These are phyloP conservation scores for Apteryx owenii DNA, from an alignment of 2,113 vertebrate species.

Conservation along the genomic window DNA sequence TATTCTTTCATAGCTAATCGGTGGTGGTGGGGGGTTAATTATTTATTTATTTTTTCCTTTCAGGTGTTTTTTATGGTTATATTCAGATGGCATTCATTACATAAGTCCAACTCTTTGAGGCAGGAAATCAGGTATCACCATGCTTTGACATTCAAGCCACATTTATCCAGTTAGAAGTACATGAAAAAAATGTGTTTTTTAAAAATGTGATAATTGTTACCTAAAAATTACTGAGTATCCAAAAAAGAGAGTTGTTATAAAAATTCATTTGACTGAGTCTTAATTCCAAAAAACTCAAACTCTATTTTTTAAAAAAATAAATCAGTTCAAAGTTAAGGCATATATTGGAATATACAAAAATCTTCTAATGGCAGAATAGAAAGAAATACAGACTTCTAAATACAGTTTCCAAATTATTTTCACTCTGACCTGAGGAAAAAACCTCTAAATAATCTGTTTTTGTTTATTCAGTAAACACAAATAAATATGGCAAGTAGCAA, in stretches of 20 bases:
- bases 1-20: background rate
- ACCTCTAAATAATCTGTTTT: background rate
- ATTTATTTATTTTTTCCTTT: background rate
- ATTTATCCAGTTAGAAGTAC: background rate
- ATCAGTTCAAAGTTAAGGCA: background rate
- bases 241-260: background rate
- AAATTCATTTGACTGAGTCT: background rate
- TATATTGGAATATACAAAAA: background rate
- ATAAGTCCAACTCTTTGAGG: background rate
- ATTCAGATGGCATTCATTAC: background rate
- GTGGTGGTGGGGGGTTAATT: accelerated
- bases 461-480: background rate
- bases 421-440: background rate
- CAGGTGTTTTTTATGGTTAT: background rate
- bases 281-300: background rate
- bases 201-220: background rate
- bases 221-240: accelerated
- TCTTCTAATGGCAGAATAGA: background rate
- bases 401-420: background rate
- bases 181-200: background rate
- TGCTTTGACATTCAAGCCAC: background rate
- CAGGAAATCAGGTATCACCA: background rate
- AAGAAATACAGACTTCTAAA: background rate
- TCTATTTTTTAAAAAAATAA: too few relatives aligned
- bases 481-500: background rate